Percentiles rank a stretch among this genome's conserved stretches.
Evolutionary conservation across 2,888 invertebrate species (phyloP).

Genomic region (Hartigia nigra): DNA sequence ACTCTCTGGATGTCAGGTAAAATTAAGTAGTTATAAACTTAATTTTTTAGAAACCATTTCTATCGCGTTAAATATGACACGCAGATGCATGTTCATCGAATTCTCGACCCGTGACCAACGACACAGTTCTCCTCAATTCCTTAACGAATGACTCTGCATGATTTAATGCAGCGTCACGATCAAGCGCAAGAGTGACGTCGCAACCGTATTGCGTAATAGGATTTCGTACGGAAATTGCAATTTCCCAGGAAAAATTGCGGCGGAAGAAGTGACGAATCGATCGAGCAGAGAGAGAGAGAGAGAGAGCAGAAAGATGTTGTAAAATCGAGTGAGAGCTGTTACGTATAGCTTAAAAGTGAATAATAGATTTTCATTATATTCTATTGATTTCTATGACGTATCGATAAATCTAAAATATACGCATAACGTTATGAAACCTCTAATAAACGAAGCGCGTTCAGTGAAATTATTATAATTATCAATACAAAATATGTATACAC

Average conservation of each 20-base stretch:
- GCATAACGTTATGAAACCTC: background rate
- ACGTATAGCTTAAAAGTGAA: background rate
- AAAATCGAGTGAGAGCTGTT: background rate
- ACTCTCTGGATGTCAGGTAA: background rate
- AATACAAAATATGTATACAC: too few relatives aligned
- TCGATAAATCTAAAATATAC: background rate
- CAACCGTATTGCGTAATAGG: background rate
- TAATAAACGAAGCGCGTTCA: too few relatives aligned
- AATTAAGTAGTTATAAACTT: background rate
- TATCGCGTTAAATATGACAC: background rate
- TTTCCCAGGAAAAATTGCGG: conserved; percentile 2
- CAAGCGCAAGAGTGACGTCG: background rate
- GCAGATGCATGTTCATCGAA: background rate
- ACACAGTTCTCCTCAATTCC: conserved; percentile 1
- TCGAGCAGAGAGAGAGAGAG: background rate
- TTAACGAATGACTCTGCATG: background rate
- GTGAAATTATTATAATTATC: too few relatives aligned
- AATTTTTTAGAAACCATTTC: background rate
- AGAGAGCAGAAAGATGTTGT: conserved; percentile 1
- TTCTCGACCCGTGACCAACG: conserved; percentile 4
- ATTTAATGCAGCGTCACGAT: background rate
- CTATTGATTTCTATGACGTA: background rate
- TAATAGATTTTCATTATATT: background rate
- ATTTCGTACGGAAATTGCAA: conserved; percentile 6
- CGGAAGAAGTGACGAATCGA: background rate